Conservation (phyloP, 2,797 vertebrate species). For the Heteromormyrus szaboi region DNA sequence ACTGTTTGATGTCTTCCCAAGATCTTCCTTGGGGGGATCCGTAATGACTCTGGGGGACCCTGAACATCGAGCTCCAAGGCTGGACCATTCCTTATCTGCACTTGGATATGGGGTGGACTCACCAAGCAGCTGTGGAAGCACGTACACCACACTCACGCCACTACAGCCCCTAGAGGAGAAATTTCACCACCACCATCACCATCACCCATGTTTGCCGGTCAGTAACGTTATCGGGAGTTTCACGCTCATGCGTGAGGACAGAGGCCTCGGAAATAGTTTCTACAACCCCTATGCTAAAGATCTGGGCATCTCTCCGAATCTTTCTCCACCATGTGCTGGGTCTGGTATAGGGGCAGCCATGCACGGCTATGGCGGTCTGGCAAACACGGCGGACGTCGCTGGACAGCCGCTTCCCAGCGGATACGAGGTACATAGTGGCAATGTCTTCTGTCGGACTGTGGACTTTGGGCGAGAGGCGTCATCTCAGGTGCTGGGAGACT, state of each 20-base stretch:
- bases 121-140: constrained; percentile 62
- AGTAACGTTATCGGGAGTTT: constrained; percentile 77
- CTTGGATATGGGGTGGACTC: constrained; percentile 73
- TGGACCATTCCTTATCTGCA: constrained; percentile 71
- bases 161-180: constrained; percentile 75
- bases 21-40: constrained; percentile 65
- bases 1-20: constrained; percentile 65
- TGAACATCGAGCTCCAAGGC: constrained; percentile 58
- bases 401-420: constrained; percentile 61
- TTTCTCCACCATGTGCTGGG: constrained; percentile 59
- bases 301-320: constrained; percentile 65
- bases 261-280: constrained; percentile 67
- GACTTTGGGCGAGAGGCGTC: constrained; percentile 74
- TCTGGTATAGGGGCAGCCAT: constrained; percentile 61
- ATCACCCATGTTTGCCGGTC: constrained; percentile 71
- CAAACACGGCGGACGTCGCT: constrained; percentile 56
- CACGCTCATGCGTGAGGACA: constrained; percentile 73
- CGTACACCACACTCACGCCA: constrained; percentile 75
- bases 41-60: constrained; percentile 64
- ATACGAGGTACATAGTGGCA: constrained; percentile 67
- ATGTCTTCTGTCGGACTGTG: constrained; percentile 68
- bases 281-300: constrained; percentile 76
- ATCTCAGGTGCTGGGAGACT: constrained; percentile 58
- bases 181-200: constrained; percentile 71
- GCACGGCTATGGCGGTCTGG: constrained; percentile 67